Base-by-base conservation (phyloP, 1,140 invertebrate genomes). In the Lethrus apterus region DNA sequence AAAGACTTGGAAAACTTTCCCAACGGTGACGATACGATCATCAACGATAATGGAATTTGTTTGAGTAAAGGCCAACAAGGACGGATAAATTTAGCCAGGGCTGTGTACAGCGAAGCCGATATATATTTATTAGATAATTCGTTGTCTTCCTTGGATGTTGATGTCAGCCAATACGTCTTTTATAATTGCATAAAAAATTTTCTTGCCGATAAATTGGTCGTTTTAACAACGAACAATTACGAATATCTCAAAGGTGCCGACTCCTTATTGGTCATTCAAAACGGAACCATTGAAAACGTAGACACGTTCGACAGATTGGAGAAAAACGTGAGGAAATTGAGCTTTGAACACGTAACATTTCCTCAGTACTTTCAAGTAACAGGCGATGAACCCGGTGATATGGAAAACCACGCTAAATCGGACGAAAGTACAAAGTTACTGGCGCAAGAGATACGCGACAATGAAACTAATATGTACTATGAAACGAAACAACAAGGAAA, bases 51-150 rank as follows among this genome's bases (percentile, higher is more conserved):
- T 17, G 48, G 48, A 1, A 29, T 50, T 4, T 44, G 41, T 50
- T 40, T 50, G 14, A 50, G 48, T 26, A 43, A 23, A 30, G 48
- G 92, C 33, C 92, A 95, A 67, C 81, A 86, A 52, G 89, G 90
- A 0, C 76, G 90, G 52, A 84, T 94, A 3, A 89, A 86, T 59
- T 67, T 92, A 19, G 88, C 88, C 1, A 76, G 87, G 34, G 79
- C 86, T 10, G 72, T 89, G 3, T 92, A 91, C 65, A 74, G 77
- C 29, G 76, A 86, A 50, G 79, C 84, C 0, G 80, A 85, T 58
- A 79, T 91, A 44, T 90, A 88, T 64, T 63, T 90, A 4, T 63
- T 90, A 23, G 86, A 89, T 63, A 86, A 89, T 71, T 84, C 84
- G 7, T 66, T 88, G 10, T 84, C 83, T 43, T 85, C 86, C 0